Evolutionary conservation across 2,888 invertebrate genomes (phyloP).

Genomic region (Allacma fusca): DNA sequence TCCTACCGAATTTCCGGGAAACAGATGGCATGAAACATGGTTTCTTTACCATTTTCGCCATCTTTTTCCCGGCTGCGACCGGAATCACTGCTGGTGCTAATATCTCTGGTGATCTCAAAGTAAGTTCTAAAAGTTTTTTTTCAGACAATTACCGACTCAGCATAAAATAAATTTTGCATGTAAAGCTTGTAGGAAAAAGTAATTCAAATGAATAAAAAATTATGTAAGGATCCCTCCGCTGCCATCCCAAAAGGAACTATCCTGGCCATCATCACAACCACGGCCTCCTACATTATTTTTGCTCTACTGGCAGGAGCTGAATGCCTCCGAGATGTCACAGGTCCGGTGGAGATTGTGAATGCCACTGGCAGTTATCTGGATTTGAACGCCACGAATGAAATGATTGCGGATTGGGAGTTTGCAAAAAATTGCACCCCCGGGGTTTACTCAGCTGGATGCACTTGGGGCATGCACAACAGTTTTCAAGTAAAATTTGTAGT

Average conservation of each 20-base stretch:
- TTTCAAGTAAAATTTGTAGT: slow-evolving; percentile 64
- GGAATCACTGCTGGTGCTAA: slow-evolving; percentile 71
- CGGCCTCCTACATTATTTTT: slow-evolving; percentile 67
- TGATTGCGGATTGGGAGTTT: slow-evolving; percentile 51
- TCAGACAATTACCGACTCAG: no score
- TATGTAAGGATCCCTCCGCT: slow-evolving; percentile 62
- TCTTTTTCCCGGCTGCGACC: slow-evolving; percentile 72
- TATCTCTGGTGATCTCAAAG: slow-evolving; percentile 70
- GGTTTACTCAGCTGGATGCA: slow-evolving; percentile 60
- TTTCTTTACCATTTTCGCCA: slow-evolving; percentile 69
- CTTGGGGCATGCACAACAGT: slow-evolving; percentile 65
- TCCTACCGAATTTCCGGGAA: slow-evolving; percentile 60
- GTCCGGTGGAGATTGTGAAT: slow-evolving; percentile 1
- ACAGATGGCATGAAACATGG: slow-evolving; percentile 64
- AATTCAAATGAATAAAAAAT: not conserved
- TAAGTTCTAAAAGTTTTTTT: slow-evolving; percentile 56
- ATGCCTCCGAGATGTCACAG: slow-evolving; percentile 62
- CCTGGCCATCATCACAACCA: slow-evolving; percentile 68
- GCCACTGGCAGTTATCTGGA: slow-evolving; percentile 58
- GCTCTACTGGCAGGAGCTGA: slow-evolving; percentile 66
- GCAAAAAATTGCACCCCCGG: slow-evolving; percentile 43
- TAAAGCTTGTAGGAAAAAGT: slow-evolving; percentile 13
- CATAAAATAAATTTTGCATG: slow-evolving; percentile 17
- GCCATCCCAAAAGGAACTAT: slow-evolving; percentile 68
- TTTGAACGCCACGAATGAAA: slow-evolving; percentile 48